A percentile compares a stretch with the other conserved stretches of the same genome.
Evolutionary conservation across 2,888 invertebrate species (phyloP).

Genomic region (Plemyria rubiginata): DNA sequence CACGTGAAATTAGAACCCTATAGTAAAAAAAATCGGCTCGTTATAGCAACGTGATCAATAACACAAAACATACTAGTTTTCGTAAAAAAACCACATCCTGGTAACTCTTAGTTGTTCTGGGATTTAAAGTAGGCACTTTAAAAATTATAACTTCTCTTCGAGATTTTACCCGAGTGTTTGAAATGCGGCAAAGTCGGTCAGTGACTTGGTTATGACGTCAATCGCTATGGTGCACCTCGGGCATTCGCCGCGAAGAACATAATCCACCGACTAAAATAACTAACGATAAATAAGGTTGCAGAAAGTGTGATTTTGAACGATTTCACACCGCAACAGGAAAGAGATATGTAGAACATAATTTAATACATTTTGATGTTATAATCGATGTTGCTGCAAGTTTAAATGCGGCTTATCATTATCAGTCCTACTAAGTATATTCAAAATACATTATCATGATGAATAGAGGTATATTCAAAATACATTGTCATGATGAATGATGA

Average conservation of each 20-base stretch:
- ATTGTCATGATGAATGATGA: no score
- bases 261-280: slow-evolving; percentile 43
- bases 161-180: slow-evolving; percentile 26
- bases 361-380: neutral
- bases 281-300: slow-evolving; percentile 23
- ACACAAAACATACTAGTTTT: neutral
- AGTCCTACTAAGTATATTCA: no score
- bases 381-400: neutral
- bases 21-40: neutral
- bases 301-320: slow-evolving; percentile 13
- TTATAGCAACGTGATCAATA: neutral
- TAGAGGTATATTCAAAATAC: no score
- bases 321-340: neutral
- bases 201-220: slow-evolving; percentile 63
- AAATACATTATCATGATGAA: no score
- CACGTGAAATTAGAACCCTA: neutral
- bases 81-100: slow-evolving; percentile 1
- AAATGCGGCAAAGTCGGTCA: slow-evolving; percentile 53
- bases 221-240: slow-evolving; percentile 52
- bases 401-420: no score
- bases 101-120: slow-evolving; percentile 19
- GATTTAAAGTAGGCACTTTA: slow-evolving; percentile 30
- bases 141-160: slow-evolving; percentile 27
- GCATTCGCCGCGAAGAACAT: slow-evolving; percentile 39
- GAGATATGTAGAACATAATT: neutral